These are phyloP conservation scores for Acleris holmiana DNA, from an alignment of 2,888 invertebrate genomes.

Conservation along the genomic window DNA sequence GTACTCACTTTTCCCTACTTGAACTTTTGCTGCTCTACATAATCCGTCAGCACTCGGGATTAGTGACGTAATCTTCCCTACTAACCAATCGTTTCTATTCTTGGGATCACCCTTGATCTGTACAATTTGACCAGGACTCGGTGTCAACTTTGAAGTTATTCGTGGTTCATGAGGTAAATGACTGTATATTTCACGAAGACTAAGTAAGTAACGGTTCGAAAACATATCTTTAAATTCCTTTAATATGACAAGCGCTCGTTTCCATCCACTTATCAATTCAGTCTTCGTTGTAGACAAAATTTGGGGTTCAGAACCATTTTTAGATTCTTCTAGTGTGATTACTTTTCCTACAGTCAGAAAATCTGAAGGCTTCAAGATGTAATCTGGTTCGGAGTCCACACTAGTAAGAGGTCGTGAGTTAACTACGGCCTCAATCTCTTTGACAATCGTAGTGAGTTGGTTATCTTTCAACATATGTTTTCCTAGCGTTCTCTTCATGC, in stretches of 20 bases:
- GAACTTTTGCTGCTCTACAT: neutral
- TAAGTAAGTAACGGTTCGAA: neutral
- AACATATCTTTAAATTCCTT: constrained; percentile 7
- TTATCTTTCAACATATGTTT: neutral
- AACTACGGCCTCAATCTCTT: neutral
- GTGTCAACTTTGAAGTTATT: neutral
- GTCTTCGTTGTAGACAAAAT: neutral
- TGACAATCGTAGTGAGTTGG: neutral
- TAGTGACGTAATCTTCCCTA: neutral
- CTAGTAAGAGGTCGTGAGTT: neutral
- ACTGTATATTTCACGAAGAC: neutral
- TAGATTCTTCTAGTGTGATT: neutral
- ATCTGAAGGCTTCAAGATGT: no score
- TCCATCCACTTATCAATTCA: neutral
- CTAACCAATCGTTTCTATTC: neutral
- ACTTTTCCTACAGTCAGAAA: neutral
- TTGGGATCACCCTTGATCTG: neutral
- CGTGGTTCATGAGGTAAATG: neutral
- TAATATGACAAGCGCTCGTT: neutral
- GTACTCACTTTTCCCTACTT: neutral
- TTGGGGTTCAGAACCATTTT: neutral
- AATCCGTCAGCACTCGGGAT: neutral
- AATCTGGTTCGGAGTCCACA: neutral
- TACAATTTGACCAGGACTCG: neutral
- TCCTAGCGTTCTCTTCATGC: neutral